These are phyloP conservation scores for Vimba vimba DNA, from an alignment of 2,113 vertebrate genomes.

Conservation along the genomic window DNA sequence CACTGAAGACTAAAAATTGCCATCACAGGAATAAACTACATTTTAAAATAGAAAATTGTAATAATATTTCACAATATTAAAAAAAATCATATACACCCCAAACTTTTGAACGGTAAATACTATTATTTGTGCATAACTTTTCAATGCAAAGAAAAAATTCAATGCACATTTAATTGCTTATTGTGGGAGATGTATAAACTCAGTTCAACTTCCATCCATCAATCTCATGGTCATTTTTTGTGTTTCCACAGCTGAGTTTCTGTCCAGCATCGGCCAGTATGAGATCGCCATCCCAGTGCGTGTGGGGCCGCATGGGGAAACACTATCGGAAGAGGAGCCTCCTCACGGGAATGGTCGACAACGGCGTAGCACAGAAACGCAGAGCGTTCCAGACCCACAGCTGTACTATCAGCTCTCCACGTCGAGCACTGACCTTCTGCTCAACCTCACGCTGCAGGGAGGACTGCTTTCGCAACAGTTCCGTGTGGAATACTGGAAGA, in stretches of 20 bases:
- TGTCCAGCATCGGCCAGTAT: slow-evolving; percentile 92
- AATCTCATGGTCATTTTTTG: not conserved
- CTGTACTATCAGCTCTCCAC: slow-evolving; percentile 95
- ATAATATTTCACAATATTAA: no score
- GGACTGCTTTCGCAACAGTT: slow-evolving; percentile 89
- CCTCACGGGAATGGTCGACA: slow-evolving; percentile 45
- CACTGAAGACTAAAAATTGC: not conserved
- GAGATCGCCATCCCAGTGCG: slow-evolving; percentile 93
- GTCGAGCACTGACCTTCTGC: slow-evolving; percentile 87
- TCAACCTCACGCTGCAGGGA: slow-evolving; percentile 91
- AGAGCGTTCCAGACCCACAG: slow-evolving; percentile 69
- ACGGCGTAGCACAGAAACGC: slow-evolving; percentile 65
- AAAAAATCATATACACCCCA: not conserved
- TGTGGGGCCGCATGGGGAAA: slow-evolving; percentile 87
- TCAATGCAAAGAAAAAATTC: no score
- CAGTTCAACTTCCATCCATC: not conserved
- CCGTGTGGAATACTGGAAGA: slow-evolving; percentile 96
- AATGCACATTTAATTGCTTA: not conserved
- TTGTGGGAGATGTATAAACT: not conserved
- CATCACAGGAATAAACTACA: not conserved
- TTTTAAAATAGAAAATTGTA: not conserved
- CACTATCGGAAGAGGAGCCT: slow-evolving; percentile 75
- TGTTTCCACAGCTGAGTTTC: slow-evolving; percentile 85
- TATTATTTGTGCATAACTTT: not conserved
- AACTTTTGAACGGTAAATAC: not conserved